Conservation (phyloP, 2,113 vertebrate species). For the Macroglossus sobrinus region DNA sequence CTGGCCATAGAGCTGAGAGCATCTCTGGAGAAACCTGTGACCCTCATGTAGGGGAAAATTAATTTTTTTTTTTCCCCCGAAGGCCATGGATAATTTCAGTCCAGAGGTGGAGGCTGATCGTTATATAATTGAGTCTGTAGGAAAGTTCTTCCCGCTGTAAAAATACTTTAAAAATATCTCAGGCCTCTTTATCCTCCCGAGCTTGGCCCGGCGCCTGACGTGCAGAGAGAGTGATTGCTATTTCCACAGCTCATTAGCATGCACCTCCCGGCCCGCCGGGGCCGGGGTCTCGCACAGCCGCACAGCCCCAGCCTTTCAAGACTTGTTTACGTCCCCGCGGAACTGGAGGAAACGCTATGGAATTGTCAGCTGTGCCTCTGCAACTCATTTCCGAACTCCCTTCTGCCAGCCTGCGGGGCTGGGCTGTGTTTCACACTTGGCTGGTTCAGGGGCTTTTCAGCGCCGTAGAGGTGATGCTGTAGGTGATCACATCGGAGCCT, state of each 20-base stretch:
- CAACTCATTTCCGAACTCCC: slow-evolving; percentile 43
- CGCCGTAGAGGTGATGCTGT: slow-evolving; percentile 6
- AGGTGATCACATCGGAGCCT: slow-evolving; percentile 22
- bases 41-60: slow-evolving; percentile 33
- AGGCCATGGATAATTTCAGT: slow-evolving; percentile 66
- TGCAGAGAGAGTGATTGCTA: slow-evolving; percentile 47
- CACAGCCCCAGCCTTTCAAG: slow-evolving; percentile 45
- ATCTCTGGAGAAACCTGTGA: slow-evolving; percentile 61
- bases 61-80: background rate
- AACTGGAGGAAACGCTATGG: slow-evolving; percentile 32
- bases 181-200: slow-evolving; percentile 62
- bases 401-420: slow-evolving; percentile 23
- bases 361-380: slow-evolving; percentile 55
- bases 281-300: background rate
- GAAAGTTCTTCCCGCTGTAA: slow-evolving; percentile 72
- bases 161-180: slow-evolving; percentile 70
- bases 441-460: slow-evolving; percentile 29
- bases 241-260: slow-evolving; percentile 69
- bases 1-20: background rate
- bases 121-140: slow-evolving; percentile 77
- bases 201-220: slow-evolving; percentile 44
- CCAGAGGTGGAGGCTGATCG: slow-evolving; percentile 67
- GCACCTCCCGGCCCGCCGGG: slow-evolving; percentile 46
- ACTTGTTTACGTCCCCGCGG: slow-evolving; percentile 42
- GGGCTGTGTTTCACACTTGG: slow-evolving; percentile 41